These are phyloP conservation scores for Aquatica leii DNA, from an alignment of 2,888 invertebrate genomes.

Conservation along the genomic window DNA sequence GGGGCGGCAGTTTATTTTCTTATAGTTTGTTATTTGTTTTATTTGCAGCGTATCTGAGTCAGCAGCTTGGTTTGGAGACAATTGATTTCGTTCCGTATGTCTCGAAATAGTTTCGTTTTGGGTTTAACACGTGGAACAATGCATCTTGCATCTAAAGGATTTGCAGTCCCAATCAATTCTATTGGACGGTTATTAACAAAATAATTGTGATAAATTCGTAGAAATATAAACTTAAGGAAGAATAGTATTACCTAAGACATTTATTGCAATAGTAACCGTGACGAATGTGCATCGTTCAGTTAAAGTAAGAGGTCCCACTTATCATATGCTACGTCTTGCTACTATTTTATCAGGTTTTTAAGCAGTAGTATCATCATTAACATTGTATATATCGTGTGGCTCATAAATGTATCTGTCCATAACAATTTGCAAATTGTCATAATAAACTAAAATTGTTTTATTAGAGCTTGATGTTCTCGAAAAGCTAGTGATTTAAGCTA, in stretches of 20 bases:
- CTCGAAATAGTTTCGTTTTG: no score
- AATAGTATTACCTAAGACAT: constrained; percentile 45
- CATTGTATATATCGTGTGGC: constrained; percentile 53
- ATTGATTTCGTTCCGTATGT: no score
- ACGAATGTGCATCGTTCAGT: constrained; percentile 48
- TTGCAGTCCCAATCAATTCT: constrained; percentile 33
- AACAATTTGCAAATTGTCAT: constrained; percentile 40
- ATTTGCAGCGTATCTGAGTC: no score
- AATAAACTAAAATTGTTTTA: constrained; percentile 38
- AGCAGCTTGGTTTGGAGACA: no score
- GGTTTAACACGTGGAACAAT: no score
- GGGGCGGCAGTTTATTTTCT: no score
- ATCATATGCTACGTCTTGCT: constrained; percentile 47
- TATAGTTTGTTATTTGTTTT: no score
- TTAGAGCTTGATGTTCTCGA: constrained; percentile 34
- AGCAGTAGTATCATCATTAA: constrained; percentile 56
- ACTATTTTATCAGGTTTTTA: constrained; percentile 52
- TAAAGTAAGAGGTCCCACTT: constrained; percentile 49
- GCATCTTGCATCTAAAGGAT: constrained; percentile 40
- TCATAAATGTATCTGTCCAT: constrained; percentile 43
- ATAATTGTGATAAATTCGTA: constrained; percentile 41
- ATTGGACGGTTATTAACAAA: constrained; percentile 35
- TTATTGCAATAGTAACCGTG: constrained; percentile 44
- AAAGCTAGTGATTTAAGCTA: constrained; percentile 32
- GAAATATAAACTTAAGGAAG: constrained; percentile 51